Conservation (phyloP, 2,797 vertebrate genomes). For the Streptopelia turtur region DNA sequence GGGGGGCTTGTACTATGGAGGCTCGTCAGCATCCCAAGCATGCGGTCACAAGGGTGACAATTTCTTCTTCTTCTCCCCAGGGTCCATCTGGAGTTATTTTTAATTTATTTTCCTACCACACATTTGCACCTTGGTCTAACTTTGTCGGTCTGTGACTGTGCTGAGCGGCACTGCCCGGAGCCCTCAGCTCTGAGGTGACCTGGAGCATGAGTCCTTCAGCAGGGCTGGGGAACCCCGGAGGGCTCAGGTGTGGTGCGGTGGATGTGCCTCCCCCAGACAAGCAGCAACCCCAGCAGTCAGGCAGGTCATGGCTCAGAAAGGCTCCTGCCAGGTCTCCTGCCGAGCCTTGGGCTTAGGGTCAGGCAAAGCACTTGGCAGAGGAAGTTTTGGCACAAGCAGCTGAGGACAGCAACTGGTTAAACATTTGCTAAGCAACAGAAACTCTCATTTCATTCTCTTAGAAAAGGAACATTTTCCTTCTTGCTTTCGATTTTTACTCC, state of each 20-base stretch:
- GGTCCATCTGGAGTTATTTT: neutral
- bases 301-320: neutral
- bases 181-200: neutral
- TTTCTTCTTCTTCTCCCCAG: neutral
- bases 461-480: neutral
- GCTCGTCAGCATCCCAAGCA: neutral
- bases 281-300: fast-evolving
- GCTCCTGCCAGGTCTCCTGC: neutral
- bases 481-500: neutral
- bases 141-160: neutral
- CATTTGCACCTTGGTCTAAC: neutral
- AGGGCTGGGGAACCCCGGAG: no score
- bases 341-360: neutral
- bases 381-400: neutral
- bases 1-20: neutral
- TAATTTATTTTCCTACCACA: neutral
- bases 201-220: neutral
- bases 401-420: slow-evolving; percentile 2
- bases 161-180: neutral
- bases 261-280: neutral
- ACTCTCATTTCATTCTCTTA: neutral
- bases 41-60: neutral
- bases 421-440: slow-evolving; percentile 59
- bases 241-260: neutral
- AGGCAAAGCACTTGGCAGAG: neutral